Evolutionary conservation across 2,888 invertebrate genomes (phyloP), one percentile per base, ranked within the genome.

Genomic region (Eristalis intricaria): DNA sequence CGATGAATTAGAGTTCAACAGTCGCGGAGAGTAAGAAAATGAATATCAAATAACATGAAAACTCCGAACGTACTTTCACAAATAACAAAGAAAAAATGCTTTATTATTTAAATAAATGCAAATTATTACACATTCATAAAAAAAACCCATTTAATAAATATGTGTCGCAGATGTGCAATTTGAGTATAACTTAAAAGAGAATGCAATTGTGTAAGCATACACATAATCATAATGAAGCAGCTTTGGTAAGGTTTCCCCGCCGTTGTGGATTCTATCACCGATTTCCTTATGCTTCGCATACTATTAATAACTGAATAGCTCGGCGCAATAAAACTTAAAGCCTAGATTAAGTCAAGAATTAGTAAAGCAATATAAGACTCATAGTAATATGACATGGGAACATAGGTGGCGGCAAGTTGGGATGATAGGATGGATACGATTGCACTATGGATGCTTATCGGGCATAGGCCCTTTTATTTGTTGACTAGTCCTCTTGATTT

Each of bases 401-500:
- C 85, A 82, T 78, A 74, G 75, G 10, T 76, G 35, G 84, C 71
- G 86, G 84, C 86, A 83, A 86, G 66, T 66, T 50, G 50, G 32
- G 65, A 58, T 60, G 65, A 58, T 60, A 66, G 61, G 38, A 71
- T 83, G 66, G 65, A 66, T 84, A 43, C 71, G 61, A 76, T 83
- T 83, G 70, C 78, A 81, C 73, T 77, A 68, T 63, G 43, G 1
- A 19, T 63, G 29, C 26, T 19, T 11, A 4, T 7, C 8, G 64
- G 50, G 22, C 15, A 13, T 29, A 29, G 19, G 5, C 29, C 63
- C 64, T 19, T 76, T 88, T 92, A 93, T 89, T 93, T 93, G 89
- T 92, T 93, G 82, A 93, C 93, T 88, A 93, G 90, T 15, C 93
- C 93, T 38, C 93, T 90, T 2, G 93, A 92, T 89, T 93, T 93